These are phyloP conservation scores for Orthosia cruda DNA, from an alignment of 2,888 invertebrate species.

Conservation along the genomic window DNA sequence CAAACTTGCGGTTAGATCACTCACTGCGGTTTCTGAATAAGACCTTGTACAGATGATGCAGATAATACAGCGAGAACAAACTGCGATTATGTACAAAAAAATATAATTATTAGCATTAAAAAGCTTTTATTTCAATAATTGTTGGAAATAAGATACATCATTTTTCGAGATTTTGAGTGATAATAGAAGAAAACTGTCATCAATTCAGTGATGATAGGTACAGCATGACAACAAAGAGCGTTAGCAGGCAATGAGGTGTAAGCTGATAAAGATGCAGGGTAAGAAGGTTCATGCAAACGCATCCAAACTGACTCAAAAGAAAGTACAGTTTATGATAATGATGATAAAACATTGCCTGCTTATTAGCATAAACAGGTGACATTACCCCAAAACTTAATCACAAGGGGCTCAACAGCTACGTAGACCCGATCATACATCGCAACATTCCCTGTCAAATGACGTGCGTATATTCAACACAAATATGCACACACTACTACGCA, in stretches of 20 bases:
- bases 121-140: not conserved
- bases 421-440: constrained; percentile 5
- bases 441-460: not conserved
- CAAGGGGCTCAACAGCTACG: not conserved
- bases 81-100: not conserved
- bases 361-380: not conserved
- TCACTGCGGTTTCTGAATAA: too few species aligned
- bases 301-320: too few species aligned
- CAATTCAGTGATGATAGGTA: too few species aligned
- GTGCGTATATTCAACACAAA: constrained; percentile 23
- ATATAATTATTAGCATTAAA: not conserved
- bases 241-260: too few species aligned
- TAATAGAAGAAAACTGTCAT: too few species aligned
- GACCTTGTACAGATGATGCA: constrained; percentile 31
- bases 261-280: too few species aligned
- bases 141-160: too few species aligned
- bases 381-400: not conserved
- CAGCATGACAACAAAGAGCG: too few species aligned
- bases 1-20: too few species aligned
- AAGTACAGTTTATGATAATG: not conserved
- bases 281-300: too few species aligned
- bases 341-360: not conserved
- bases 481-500: constrained; percentile 9
- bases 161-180: not conserved
- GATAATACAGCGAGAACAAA: not conserved